Conservation (phyloP, 2,797 vertebrate species). For the Phrynocephalus guinanensis region DNA sequence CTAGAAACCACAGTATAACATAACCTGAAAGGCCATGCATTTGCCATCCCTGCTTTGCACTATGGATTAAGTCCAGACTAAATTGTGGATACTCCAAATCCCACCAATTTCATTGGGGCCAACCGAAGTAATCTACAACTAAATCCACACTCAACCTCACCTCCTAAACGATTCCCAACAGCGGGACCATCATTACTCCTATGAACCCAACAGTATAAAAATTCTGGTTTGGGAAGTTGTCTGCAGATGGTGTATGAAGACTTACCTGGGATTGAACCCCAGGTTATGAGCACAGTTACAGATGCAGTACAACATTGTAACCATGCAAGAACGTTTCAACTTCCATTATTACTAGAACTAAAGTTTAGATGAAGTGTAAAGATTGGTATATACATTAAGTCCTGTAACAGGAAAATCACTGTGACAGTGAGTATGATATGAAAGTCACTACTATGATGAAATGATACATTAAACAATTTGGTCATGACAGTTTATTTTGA, state of each 20-base stretch:
- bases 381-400: constrained; percentile 67
- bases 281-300: no score
- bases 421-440: constrained; percentile 53
- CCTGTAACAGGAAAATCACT: constrained; percentile 70
- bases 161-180: not conserved
- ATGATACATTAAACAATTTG: not conserved
- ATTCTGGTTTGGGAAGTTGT: not conserved
- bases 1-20: no score
- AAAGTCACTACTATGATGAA: constrained; percentile 19
- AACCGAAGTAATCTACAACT: not conserved
- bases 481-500: not conserved
- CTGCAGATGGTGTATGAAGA: not conserved
- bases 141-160: not conserved
- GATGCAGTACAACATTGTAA: no score
- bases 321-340: not conserved
- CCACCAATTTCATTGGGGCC: not conserved
- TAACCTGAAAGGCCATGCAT: no score
- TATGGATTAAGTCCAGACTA: not conserved
- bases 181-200: not conserved
- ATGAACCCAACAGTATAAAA: not conserved
- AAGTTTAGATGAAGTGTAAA: constrained; percentile 53
- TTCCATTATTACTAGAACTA: constrained; percentile 49
- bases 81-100: not conserved
- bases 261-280: no score
- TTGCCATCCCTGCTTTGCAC: not conserved